phyloP scores from a whole-genome alignment of 2,888 invertebrate species.

The Synergus gifuensis region DNA sequence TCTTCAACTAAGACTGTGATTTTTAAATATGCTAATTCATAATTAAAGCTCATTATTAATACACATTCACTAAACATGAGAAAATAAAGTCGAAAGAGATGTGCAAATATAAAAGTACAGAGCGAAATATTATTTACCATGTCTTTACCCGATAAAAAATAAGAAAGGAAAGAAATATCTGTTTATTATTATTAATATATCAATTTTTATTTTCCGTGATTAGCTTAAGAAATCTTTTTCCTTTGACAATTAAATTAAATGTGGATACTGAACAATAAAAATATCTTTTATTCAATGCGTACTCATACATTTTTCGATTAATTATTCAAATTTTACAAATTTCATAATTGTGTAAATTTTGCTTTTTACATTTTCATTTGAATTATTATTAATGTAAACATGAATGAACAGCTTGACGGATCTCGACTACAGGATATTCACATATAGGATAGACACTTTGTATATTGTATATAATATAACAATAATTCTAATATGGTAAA shows the following conservation, averaged over 20 bases:
- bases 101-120: constrained; percentile 17
- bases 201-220: too few species aligned
- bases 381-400: neutral
- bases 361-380: neutral
- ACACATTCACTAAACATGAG: constrained; percentile 73
- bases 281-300: constrained; percentile 8
- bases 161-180: neutral
- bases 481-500: neutral
- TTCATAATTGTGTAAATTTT: neutral
- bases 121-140: constrained; percentile 5
- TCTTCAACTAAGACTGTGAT: constrained; percentile 78
- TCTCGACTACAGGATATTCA: neutral
- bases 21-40: constrained; percentile 76
- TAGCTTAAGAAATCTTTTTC: too few species aligned
- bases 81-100: constrained; percentile 66
- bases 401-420: neutral
- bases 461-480: neutral
- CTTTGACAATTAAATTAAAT: too few species aligned
- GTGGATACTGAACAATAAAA: constrained; percentile 5
- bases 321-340: constrained; percentile 1
- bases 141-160: neutral
- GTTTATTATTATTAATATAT: neutral
- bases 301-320: neutral
- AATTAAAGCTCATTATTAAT: constrained; percentile 74
- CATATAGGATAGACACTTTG: neutral